A percentile compares a stretch with the other conserved stretches of the same genome.
These are phyloP conservation scores for Apotomis betuletana DNA, from an alignment of 2,888 invertebrate genomes.

Conservation along the genomic window DNA sequence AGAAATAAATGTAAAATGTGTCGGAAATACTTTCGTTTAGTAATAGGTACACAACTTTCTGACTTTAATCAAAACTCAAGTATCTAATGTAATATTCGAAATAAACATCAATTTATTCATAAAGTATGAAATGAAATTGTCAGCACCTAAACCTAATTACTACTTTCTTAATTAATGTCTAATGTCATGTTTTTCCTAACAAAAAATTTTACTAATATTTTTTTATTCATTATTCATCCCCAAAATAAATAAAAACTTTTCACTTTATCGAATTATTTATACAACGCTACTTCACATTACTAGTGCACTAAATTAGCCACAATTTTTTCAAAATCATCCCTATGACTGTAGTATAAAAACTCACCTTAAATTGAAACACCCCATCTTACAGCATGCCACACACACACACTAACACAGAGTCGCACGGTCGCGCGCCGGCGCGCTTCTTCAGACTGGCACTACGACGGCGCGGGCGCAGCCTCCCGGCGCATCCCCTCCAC, in stretches of 20 bases:
- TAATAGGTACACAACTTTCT: neutral
- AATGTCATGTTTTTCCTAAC: no score
- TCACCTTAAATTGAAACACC: constrained; percentile 72
- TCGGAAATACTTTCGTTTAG: constrained; percentile 1
- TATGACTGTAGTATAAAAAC: constrained; percentile 40
- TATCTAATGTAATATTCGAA: neutral
- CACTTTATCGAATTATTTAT: no score
- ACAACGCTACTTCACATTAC: no score
- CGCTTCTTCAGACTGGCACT: constrained; percentile 50
- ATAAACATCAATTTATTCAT: neutral
- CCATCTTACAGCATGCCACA: constrained; percentile 74
- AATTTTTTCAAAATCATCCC: constrained; percentile 11
- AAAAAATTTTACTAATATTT: no score
- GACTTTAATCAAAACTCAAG: neutral
- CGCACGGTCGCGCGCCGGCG: constrained; percentile 61
- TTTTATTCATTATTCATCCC: no score
- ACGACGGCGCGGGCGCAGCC: constrained; percentile 60
- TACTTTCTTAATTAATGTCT: no score
- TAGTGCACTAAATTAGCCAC: neutral
- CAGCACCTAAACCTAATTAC: no score
- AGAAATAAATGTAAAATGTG: constrained; percentile 1
- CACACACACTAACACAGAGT: constrained; percentile 44
- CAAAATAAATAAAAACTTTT: no score
- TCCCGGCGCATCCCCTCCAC: constrained; percentile 65
- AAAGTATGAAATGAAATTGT: no score